A percentile compares a stretch with the other conserved stretches of the same genome.
These are phyloP conservation scores for Tinamus major DNA, from an alignment of 2,797 vertebrate species.

Conservation along the genomic window DNA sequence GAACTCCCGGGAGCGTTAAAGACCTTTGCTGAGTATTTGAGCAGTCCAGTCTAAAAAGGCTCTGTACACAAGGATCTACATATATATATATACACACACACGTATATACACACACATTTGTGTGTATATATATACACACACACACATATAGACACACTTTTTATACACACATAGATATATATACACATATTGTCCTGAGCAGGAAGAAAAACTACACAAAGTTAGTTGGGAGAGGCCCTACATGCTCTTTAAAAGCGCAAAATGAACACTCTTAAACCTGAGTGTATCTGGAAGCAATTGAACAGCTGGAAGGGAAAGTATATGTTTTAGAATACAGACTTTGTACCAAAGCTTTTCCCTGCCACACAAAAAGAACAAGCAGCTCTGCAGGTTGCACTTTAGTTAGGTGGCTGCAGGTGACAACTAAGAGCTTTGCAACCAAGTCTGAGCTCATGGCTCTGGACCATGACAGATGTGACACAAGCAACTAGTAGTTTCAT, in stretches of 20 bases:
- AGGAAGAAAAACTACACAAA: background rate
- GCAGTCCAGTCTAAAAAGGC: background rate
- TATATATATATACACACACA: too few relatives aligned
- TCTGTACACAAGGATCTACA: background rate
- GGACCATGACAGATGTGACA: background rate
- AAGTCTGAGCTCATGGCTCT: background rate
- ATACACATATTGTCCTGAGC: background rate
- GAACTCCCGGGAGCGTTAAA: background rate
- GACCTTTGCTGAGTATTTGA: background rate
- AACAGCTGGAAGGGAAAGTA: rapidly evolving
- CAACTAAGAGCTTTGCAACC: background rate
- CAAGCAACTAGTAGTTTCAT: background rate
- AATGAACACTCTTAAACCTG: background rate
- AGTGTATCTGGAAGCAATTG: background rate
- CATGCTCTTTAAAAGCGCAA: background rate
- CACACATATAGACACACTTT: too few relatives aligned
- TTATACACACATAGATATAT: too few relatives aligned
- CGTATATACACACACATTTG: background rate
- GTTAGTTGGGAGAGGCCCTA: background rate
- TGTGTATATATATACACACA: background rate
- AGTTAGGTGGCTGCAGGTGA: background rate
- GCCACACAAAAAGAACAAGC: background rate
- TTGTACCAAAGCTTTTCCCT: background rate
- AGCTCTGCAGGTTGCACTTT: background rate
- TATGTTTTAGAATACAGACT: background rate